Conservation (phyloP, 1,140 invertebrate species). For the Zaprionus nigranus region DNA sequence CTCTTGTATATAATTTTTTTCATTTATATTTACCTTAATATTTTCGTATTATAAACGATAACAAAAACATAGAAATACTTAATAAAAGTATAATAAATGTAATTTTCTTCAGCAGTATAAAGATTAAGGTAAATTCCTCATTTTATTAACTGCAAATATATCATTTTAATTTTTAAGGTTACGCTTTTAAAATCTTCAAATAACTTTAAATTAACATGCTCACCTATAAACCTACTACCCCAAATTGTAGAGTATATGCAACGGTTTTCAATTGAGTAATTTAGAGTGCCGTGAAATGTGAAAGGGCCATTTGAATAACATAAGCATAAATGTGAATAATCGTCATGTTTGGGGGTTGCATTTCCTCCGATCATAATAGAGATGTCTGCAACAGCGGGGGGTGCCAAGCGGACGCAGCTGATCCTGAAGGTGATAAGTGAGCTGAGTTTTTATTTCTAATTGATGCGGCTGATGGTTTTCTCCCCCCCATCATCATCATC, state of each 20-base stretch:
- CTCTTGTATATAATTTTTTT: no score
- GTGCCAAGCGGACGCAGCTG: conserved; percentile 26
- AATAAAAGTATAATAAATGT: no score
- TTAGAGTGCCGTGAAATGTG: conserved; percentile 24
- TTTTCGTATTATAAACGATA: no score
- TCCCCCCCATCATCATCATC: background rate
- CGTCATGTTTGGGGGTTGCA: conserved; percentile 45
- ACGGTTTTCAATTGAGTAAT: conserved; percentile 53
- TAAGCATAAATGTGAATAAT: conserved; percentile 50
- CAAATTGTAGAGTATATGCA: conserved; percentile 5
- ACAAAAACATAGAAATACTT: background rate
- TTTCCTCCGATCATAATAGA: conserved; percentile 52
- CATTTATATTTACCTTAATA: no score
- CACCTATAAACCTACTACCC: background rate
- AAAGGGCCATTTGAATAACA: conserved; percentile 57
- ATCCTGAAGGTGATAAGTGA: conserved; percentile 58
- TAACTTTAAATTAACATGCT: background rate
- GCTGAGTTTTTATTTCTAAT: conserved; percentile 64
- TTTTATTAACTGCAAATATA: background rate
- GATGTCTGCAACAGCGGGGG: conserved; percentile 66
- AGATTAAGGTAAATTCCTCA: no score
- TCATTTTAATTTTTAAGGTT: background rate
- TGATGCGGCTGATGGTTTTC: conserved; percentile 38
- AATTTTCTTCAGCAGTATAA: no score
- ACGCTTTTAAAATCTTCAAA: background rate